Percentiles rank a stretch among this genome's conserved stretches.
phyloP scores from a whole-genome alignment of 2,888 invertebrate species.

The Drosophila macrothrix region DNA sequence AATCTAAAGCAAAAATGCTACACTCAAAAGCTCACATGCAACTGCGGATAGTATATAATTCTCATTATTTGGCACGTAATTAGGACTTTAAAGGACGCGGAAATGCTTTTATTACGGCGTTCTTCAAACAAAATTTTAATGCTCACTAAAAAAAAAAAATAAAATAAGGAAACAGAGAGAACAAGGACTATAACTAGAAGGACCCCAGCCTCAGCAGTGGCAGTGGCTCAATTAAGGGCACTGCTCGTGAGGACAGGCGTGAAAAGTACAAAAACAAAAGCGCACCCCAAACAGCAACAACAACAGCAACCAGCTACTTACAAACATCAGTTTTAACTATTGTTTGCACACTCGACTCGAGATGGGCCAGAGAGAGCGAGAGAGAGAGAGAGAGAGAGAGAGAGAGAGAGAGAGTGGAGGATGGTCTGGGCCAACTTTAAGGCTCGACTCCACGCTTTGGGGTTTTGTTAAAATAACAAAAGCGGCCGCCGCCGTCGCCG shows the following conservation, averaged over 20 bases:
- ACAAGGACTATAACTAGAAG: slow-evolving; percentile 14
- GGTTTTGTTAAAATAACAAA: slow-evolving; percentile 74
- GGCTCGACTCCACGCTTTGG: slow-evolving; percentile 56
- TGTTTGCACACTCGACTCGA: slow-evolving; percentile 72
- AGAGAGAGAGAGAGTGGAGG: not conserved
- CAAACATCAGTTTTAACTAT: slow-evolving; percentile 81
- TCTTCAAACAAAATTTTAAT: slow-evolving; percentile 1
- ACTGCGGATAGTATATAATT: not conserved
- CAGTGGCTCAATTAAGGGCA: slow-evolving; percentile 77
- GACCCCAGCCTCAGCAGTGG: slow-evolving; percentile 38
- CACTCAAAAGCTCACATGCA: not conserved
- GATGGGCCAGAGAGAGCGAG: slow-evolving; percentile 6
- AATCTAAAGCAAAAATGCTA: not conserved
- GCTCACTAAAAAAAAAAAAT: not conserved
- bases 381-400: not conserved
- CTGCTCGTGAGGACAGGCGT: slow-evolving; percentile 56
- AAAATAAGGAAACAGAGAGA: slow-evolving; percentile 23
- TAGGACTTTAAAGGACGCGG: slow-evolving; percentile 25
- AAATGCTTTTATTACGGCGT: slow-evolving; percentile 45
- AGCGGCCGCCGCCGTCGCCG: slow-evolving; percentile 43
- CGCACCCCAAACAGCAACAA: slow-evolving; percentile 25
- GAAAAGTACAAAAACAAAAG: slow-evolving; percentile 61
- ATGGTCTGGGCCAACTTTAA: slow-evolving; percentile 56
- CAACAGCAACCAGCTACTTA: slow-evolving; percentile 60
- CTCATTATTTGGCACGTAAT: slow-evolving; percentile 10